Percentiles rank a stretch among this genome's conserved stretches.
These are phyloP conservation scores for Ectobius pallidus DNA, from an alignment of 2,888 invertebrate species.

Conservation along the genomic window DNA sequence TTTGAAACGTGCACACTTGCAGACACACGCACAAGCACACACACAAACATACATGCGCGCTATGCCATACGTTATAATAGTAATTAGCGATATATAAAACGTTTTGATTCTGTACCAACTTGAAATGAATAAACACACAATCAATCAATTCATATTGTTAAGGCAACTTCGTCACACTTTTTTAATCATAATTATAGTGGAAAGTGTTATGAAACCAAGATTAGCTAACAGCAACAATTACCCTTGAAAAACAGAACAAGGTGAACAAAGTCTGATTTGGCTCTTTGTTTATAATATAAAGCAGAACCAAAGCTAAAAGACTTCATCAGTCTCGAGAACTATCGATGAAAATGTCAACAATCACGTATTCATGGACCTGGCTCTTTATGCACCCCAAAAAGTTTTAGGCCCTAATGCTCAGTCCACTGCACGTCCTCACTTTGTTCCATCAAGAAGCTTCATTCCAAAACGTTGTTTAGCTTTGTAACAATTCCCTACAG, in stretches of 20 bases:
- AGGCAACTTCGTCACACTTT: slow-evolving; percentile 45
- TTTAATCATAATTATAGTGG: slow-evolving; percentile 41
- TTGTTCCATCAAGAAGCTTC: slow-evolving; percentile 28
- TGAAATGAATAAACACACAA: slow-evolving; percentile 45
- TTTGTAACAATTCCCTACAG: slow-evolving; percentile 36
- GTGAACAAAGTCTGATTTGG: slow-evolving; percentile 25
- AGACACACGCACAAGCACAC: slow-evolving; percentile 29
- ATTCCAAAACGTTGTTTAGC: slow-evolving; percentile 26
- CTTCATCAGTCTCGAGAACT: slow-evolving; percentile 25
- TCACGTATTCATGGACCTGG: slow-evolving; percentile 26
- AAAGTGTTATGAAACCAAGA: slow-evolving; percentile 45
- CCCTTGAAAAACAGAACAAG: slow-evolving; percentile 37
- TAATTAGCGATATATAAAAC: slow-evolving; percentile 44
- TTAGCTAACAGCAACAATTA: slow-evolving; percentile 43
- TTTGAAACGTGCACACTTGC: slow-evolving; percentile 33
- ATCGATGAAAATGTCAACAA: slow-evolving; percentile 25
- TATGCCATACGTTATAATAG: slow-evolving; percentile 34
- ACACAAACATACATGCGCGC: slow-evolving; percentile 30
- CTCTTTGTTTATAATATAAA: slow-evolving; percentile 30
- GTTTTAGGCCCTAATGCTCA: slow-evolving; percentile 32
- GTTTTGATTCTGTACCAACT: slow-evolving; percentile 44
- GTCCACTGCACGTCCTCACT: slow-evolving; percentile 29
- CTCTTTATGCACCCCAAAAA: background rate
- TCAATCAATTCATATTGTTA: slow-evolving; percentile 44
- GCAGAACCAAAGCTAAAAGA: slow-evolving; percentile 32